Evolutionary conservation across 1,140 invertebrate genomes (phyloP).

Genomic region (Anastrepha ludens): DNA sequence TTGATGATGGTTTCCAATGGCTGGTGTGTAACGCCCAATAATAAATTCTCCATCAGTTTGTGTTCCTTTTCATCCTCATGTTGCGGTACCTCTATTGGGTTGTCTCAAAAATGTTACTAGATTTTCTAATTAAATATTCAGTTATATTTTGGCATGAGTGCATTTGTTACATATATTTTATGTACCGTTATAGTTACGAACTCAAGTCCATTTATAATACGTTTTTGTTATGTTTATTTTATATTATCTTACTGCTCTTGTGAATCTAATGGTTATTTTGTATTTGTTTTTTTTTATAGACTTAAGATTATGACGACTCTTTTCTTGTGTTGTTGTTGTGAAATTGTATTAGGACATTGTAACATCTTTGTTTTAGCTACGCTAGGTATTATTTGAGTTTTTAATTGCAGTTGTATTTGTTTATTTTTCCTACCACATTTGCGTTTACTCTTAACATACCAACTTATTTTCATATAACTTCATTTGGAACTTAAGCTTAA

Average conservation of each 20-base stretch:
- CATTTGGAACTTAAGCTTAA: background rate
- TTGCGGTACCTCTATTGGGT: background rate
- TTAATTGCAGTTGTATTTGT: slow-evolving; percentile 50
- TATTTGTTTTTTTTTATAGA: background rate
- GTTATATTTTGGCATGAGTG: background rate
- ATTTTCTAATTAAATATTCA: background rate
- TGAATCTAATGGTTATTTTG: background rate
- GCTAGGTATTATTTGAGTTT: background rate
- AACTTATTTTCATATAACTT: background rate
- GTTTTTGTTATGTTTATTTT: no score
- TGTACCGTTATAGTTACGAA: background rate
- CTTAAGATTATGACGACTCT: slow-evolving; percentile 32
- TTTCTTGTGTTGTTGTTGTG: background rate
- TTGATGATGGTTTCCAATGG: no score
- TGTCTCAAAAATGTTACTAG: background rate
- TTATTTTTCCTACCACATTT: background rate
- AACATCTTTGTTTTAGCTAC: background rate
- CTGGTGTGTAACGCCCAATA: no score
- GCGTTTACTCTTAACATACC: background rate
- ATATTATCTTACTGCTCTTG: no score
- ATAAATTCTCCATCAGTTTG: background rate
- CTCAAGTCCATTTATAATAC: no score
- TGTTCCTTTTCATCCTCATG: background rate
- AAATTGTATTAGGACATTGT: background rate
- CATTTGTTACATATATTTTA: background rate